Evolutionary conservation across 2,113 vertebrate genomes (phyloP).

Genomic region (Bufo gargarizans): DNA sequence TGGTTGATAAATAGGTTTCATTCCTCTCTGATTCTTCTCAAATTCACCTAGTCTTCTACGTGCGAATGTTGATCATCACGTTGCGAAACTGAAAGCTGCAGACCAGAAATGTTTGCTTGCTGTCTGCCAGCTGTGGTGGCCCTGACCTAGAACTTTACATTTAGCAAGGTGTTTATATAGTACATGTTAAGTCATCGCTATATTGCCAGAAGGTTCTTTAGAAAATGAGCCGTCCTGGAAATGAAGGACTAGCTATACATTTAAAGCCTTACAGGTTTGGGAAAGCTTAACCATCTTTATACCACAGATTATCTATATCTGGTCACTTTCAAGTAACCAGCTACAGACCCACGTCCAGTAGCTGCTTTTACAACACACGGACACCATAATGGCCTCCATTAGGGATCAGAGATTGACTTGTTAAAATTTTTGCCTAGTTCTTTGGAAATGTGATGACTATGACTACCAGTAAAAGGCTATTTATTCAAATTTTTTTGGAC

Average conservation of each 20-base stretch:
- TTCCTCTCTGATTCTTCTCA: neutral
- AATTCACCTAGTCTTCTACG: neutral
- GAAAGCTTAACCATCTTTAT: neutral
- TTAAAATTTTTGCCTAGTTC: too few relatives aligned
- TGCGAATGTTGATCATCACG: neutral
- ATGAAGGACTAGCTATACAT: neutral
- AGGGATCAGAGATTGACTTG: too few relatives aligned
- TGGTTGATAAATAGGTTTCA: too few relatives aligned
- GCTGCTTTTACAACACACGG: too few relatives aligned
- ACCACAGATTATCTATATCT: neutral
- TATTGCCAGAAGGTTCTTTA: neutral
- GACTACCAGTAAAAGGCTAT: too few relatives aligned
- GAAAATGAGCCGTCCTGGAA: neutral
- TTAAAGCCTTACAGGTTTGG: neutral
- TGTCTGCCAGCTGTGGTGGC: neutral
- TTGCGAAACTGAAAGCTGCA: neutral
- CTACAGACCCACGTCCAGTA: too few relatives aligned
- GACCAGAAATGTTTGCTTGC: neutral
- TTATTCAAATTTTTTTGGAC: too few relatives aligned
- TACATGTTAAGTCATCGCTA: neutral
- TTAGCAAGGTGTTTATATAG: neutral
- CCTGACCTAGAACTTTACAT: neutral
- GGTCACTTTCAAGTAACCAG: too few relatives aligned
- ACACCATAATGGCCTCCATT: too few relatives aligned
- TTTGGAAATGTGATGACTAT: too few relatives aligned